Conservation (phyloP, 1,140 invertebrate genomes). For the Leptopilina clavipes region DNA sequence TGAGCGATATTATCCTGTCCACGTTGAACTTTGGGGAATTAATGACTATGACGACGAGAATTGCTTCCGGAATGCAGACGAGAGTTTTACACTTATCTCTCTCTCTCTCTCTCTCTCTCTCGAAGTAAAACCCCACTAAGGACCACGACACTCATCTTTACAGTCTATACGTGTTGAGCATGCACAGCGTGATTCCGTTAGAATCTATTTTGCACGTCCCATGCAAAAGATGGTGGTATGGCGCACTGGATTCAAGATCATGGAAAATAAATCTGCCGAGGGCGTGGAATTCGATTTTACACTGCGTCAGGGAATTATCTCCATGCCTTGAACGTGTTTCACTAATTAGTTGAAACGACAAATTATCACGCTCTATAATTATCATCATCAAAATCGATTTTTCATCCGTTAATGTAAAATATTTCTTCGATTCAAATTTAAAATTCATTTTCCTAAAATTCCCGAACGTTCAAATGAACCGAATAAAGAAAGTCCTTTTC, state of each 20-base stretch:
- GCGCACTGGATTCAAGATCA: not conserved
- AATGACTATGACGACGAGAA: conserved; percentile 20
- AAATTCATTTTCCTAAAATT: not conserved
- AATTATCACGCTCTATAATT: not conserved
- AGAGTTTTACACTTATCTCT: conserved; percentile 10
- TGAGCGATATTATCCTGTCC: conserved; percentile 23
- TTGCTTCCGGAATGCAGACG: conserved; percentile 21
- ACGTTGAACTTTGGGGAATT: conserved; percentile 18
- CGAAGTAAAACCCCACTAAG: conserved; percentile 13
- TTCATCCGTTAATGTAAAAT: no score
- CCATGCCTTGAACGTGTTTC: not conserved
- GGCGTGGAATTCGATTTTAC: not conserved
- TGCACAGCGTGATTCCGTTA: conserved; percentile 30
- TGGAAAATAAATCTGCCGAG: conserved; percentile 23
- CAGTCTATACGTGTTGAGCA: conserved; percentile 16
- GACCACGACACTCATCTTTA: conserved; percentile 8
- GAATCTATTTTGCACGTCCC: conserved; percentile 2
- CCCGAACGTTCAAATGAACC: no score
- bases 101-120: not conserved
- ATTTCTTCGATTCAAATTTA: no score
- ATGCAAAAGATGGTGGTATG: not conserved
- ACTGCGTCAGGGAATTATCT: not conserved
- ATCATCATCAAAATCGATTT: no score
- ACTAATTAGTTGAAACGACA: not conserved
- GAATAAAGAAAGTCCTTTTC: no score